Evolutionary conservation across 2,113 vertebrate genomes (phyloP).

Genomic region (Pollachius pollachius): DNA sequence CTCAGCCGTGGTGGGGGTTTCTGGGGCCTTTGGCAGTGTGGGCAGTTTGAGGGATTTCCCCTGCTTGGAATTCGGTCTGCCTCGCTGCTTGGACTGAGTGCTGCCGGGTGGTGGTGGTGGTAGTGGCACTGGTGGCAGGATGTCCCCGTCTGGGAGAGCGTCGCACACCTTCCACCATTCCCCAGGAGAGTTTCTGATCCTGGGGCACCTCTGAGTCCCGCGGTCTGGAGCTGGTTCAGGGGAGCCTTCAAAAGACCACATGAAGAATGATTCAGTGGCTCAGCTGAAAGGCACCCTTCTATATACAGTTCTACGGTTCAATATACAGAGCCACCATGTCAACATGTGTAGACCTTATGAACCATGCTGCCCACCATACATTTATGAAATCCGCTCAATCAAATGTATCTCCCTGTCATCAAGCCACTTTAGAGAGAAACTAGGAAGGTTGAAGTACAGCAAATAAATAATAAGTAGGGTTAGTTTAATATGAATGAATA

Average conservation of each 20-base stretch:
- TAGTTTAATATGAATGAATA: too few species aligned
- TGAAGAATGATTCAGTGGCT: not conserved
- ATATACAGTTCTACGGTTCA: too few species aligned
- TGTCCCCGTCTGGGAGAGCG: too few species aligned
- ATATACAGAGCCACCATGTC: too few species aligned
- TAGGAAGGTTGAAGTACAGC: too few species aligned
- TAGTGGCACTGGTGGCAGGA: too few species aligned
- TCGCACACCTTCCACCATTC: constrained; percentile 48
- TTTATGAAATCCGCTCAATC: too few species aligned
- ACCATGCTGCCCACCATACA: too few species aligned
- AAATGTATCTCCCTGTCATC: too few species aligned
- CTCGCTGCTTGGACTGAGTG: constrained; percentile 8
- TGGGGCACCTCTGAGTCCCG: constrained; percentile 9
- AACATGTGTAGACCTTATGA: too few species aligned
- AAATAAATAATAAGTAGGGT: too few species aligned
- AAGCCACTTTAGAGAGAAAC: too few species aligned
- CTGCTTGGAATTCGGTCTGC: constrained; percentile 2
- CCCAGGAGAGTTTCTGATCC: constrained; percentile 36
- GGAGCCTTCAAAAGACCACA: not conserved
- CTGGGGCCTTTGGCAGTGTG: constrained; percentile 5
- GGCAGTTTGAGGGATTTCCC: not conserved
- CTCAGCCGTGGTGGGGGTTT: constrained; percentile 6
- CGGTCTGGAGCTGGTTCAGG: not conserved
- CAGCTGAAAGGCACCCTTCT: not conserved
- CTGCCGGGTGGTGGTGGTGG: not conserved